Percentiles rank a stretch among this genome's conserved stretches.
Conservation (phyloP, 2,113 vertebrate genomes). For the Anhinga rufa region DNA sequence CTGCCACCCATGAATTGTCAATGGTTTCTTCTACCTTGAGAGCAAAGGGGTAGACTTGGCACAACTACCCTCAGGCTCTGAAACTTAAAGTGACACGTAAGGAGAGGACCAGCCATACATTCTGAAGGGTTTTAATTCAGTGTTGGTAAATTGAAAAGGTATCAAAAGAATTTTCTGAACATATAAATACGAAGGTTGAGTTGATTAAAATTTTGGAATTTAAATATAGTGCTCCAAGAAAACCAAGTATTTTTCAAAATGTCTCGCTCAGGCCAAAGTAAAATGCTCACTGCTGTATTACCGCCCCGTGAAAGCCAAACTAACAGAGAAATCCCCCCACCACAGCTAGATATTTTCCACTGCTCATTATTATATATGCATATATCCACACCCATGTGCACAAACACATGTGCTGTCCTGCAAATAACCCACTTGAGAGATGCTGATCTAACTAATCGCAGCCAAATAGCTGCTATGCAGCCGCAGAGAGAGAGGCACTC, state of each 20-base stretch:
- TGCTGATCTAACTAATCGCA: background rate
- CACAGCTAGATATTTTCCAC: background rate
- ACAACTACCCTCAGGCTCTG: background rate
- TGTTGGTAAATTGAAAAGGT: conserved; percentile 12
- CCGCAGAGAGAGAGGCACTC: background rate
- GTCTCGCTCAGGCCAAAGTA: background rate
- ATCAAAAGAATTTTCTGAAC: conserved; percentile 10
- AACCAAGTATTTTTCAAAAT: background rate
- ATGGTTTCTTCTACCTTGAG: background rate
- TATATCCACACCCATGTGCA: background rate
- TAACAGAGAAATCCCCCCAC: background rate
- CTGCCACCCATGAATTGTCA: conserved; percentile 13
- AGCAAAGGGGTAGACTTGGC: background rate
- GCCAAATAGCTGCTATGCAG: background rate
- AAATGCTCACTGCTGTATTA: background rate
- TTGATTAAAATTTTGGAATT: conserved; percentile 2
- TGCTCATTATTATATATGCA: background rate
- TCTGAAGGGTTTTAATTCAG: conserved; percentile 30
- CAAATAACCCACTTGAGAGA: background rate
- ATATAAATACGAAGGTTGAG: conserved; percentile 22
- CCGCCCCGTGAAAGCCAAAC: background rate
- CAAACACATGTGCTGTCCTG: background rate
- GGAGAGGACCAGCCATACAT: conserved; percentile 30
- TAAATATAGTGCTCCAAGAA: conserved; percentile 36
- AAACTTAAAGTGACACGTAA: background rate